phyloP scores from a whole-genome alignment of 2,888 invertebrate species.

The Coenonympha glycerion region DNA sequence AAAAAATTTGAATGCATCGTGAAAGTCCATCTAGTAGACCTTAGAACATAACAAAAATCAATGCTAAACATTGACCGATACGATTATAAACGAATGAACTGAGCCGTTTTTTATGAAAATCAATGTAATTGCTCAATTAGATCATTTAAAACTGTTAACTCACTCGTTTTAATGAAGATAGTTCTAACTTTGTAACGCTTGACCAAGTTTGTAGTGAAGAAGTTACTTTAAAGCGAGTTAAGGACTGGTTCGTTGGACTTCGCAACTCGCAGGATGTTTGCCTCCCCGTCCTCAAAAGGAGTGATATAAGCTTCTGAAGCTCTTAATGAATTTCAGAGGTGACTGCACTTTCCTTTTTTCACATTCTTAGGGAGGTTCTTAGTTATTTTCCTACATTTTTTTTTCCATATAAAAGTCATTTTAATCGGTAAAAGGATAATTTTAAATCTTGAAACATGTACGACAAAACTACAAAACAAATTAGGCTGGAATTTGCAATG shows the following conservation, averaged over 20 bases:
- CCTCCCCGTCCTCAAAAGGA: neutral
- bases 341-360: neutral
- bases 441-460: too few species aligned
- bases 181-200: slow-evolving; percentile 9
- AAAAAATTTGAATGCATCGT: too few species aligned
- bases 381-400: too few species aligned
- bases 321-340: slow-evolving; percentile 4
- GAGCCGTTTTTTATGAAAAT: neutral
- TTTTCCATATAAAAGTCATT: too few species aligned
- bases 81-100: neutral
- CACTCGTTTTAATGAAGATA: slow-evolving; percentile 25
- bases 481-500: too few species aligned
- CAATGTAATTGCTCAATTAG: neutral
- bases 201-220: neutral
- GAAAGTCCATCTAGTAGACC: too few species aligned
- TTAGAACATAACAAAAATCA: too few species aligned
- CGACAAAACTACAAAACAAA: too few species aligned
- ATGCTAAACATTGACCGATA: neutral
- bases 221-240: slow-evolving; percentile 1
- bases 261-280: neutral
- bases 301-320: neutral
- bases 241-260: neutral
- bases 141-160: slow-evolving; percentile 11
- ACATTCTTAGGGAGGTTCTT: too few species aligned
- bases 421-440: too few species aligned